phyloP scores from a whole-genome alignment of 2,113 vertebrate genomes.

The Zosterops japonicus region DNA sequence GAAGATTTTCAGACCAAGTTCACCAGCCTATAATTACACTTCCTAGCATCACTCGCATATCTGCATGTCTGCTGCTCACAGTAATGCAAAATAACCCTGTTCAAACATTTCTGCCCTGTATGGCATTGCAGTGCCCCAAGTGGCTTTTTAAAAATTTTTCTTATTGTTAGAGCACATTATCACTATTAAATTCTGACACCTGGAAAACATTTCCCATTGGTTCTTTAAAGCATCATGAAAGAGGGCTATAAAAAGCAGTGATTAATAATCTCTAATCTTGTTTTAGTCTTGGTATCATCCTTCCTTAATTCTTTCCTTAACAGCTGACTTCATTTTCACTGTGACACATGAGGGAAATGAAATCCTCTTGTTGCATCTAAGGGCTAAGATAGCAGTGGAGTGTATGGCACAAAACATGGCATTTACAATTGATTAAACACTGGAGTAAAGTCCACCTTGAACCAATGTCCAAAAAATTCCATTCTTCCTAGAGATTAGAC shows the following conservation, averaged over 20 bases:
- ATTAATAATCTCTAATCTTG: neutral
- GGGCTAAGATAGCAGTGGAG: neutral
- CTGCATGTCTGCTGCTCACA: neutral
- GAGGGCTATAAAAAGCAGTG: neutral
- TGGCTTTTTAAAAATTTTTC: neutral
- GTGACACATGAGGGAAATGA: neutral
- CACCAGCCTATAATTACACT: neutral
- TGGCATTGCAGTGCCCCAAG: neutral
- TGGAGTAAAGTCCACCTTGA: neutral
- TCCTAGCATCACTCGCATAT: neutral
- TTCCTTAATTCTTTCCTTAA: constrained; percentile 1
- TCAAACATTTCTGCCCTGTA: neutral
- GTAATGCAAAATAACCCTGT: neutral
- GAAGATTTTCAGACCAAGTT: neutral
- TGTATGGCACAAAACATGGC: neutral
- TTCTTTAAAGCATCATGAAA: neutral
- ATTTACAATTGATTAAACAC: neutral
- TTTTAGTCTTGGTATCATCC: neutral
- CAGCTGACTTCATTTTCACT: neutral
- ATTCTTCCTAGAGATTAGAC: fast-evolving
- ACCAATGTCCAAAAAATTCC: neutral
- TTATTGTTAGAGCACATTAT: neutral
- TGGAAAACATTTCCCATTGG: neutral
- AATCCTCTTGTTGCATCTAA: neutral
- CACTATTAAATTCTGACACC: neutral